Conservation (phyloP, 2,888 invertebrate species). For the Phytoseiulus persimilis region DNA sequence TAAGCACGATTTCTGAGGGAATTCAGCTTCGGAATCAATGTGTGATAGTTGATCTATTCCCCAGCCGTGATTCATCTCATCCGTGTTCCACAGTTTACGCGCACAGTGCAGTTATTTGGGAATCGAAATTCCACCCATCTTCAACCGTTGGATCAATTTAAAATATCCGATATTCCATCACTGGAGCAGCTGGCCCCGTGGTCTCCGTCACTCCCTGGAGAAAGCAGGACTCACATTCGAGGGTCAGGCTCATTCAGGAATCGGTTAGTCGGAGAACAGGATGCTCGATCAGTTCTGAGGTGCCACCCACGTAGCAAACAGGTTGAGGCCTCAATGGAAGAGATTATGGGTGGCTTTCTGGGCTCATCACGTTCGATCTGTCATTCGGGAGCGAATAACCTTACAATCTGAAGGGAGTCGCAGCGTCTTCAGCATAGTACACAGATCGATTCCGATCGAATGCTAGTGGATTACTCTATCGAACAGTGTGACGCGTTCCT, state of each 20-base stretch:
- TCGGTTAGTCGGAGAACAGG: background rate
- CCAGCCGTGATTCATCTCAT: background rate
- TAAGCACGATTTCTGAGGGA: background rate
- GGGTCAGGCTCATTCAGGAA: slow-evolving; percentile 19
- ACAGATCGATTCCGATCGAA: no score
- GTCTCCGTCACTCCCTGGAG: background rate
- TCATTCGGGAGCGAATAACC: no score
- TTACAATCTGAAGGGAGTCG: no score
- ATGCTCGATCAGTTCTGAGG: background rate
- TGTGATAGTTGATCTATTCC: background rate
- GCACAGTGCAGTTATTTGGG: background rate
- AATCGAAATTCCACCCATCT: background rate
- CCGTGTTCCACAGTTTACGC: background rate
- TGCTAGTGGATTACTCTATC: no score
- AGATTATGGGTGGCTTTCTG: no score
- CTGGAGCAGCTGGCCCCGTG: background rate
- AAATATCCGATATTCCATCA: background rate
- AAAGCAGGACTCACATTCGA: background rate
- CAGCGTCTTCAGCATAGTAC: no score
- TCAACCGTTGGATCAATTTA: background rate
- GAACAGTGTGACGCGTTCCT: no score
- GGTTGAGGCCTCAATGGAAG: background rate
- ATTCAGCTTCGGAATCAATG: background rate
- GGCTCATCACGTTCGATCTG: no score
- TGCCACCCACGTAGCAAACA: background rate